Percentiles rank a stretch among this genome's conserved stretches.
Conservation (phyloP, 2,797 vertebrate genomes). For the Diplodus puntazzo region DNA sequence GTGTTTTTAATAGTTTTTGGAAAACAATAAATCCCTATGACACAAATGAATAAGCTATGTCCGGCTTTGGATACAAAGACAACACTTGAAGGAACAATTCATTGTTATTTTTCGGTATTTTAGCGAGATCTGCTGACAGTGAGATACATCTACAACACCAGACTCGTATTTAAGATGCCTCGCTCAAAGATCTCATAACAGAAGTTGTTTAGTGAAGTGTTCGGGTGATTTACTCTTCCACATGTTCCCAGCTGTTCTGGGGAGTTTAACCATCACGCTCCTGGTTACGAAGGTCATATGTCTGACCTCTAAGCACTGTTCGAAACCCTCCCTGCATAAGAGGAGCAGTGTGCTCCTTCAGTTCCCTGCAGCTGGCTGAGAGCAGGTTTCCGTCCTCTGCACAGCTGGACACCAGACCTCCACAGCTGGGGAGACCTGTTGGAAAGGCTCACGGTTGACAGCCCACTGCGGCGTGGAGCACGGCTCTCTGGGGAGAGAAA, state of each 20-base stretch:
- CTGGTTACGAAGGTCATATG: background rate
- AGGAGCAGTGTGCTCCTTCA: background rate
- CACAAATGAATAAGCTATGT: background rate
- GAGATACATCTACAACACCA: background rate
- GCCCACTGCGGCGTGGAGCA: slow-evolving; percentile 49
- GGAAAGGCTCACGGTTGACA: slow-evolving; percentile 66
- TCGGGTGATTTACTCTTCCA: background rate
- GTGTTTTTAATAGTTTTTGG: background rate
- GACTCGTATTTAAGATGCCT: background rate
- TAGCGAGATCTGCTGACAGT: background rate
- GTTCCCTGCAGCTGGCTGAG: slow-evolving; percentile 19
- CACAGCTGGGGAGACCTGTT: slow-evolving; percentile 51
- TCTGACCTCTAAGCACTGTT: slow-evolving; percentile 3
- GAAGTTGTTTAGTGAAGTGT: background rate
- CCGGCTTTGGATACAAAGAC: background rate
- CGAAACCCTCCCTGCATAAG: background rate
- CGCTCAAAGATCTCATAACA: background rate
- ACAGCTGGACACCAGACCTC: slow-evolving; percentile 84
- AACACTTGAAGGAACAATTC: background rate
- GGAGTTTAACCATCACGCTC: background rate
- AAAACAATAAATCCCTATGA: too few relatives aligned
- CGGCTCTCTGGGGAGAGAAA: slow-evolving; percentile 60
- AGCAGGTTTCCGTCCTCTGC: slow-evolving; percentile 34
- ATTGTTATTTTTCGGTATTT: background rate
- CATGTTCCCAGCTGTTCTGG: background rate